Conservation (phyloP, 2,888 invertebrate species). For the Dendrolimus pini region DNA sequence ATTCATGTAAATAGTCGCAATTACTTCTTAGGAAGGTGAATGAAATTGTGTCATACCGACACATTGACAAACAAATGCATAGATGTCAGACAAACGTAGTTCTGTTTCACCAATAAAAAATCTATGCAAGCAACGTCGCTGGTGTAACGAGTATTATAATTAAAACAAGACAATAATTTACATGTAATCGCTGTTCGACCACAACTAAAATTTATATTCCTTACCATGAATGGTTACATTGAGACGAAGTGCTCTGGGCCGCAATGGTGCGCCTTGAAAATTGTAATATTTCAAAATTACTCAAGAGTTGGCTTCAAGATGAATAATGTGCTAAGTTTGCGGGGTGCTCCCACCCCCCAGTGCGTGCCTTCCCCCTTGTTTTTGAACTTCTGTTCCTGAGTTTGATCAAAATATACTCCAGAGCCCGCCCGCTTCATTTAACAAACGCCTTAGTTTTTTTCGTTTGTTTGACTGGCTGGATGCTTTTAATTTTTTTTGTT, state of each 20-base stretch:
- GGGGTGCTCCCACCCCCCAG: conserved; percentile 43
- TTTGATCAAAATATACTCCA: conserved; percentile 69
- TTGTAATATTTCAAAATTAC: conserved; percentile 78
- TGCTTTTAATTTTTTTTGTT: too few species aligned
- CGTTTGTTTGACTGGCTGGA: conserved; percentile 16
- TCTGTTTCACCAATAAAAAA: too few species aligned
- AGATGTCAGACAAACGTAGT: too few species aligned
- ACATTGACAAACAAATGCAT: too few species aligned
- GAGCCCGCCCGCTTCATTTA: conserved; percentile 43
- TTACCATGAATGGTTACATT: conserved; percentile 4
- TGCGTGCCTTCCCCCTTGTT: conserved; percentile 67
- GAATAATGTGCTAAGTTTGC: conserved; percentile 73
- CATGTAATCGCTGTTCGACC: conserved; percentile 3
- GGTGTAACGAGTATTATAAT: background rate
- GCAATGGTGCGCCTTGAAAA: conserved; percentile 62
- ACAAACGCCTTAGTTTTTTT: conserved; percentile 17
- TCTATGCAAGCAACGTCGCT: too few species aligned
- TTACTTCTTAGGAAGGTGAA: too few species aligned
- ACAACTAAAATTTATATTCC: conserved; percentile 5
- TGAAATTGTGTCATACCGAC: too few species aligned
- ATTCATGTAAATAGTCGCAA: too few species aligned
- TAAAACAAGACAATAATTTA: background rate
- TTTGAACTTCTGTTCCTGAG: conserved; percentile 68
- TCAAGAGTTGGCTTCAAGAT: conserved; percentile 73
- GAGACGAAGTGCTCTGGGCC: conserved; percentile 16